phyloP scores from a whole-genome alignment of 1,140 invertebrate genomes.

The Saccostrea echinata region DNA sequence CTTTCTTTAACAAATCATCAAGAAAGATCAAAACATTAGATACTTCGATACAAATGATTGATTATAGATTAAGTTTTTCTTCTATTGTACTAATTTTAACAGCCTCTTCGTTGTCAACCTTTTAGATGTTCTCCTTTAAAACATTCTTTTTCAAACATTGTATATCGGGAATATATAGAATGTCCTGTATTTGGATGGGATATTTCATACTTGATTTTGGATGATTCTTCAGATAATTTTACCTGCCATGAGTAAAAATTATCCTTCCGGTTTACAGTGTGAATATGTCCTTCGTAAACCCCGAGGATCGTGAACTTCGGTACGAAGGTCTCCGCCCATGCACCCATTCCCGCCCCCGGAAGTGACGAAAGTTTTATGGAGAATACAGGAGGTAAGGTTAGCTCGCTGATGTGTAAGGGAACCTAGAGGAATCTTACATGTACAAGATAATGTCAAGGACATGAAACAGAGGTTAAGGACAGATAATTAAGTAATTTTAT shows the following conservation, averaged over 20 bases:
- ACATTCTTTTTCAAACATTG: not conserved
- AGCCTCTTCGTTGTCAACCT: too few species aligned
- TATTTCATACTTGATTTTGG: not conserved
- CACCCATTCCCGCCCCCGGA: conserved; percentile 62
- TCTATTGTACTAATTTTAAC: too few species aligned
- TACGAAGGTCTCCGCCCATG: conserved; percentile 53
- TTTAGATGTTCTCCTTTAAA: too few species aligned
- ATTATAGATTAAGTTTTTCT: too few species aligned
- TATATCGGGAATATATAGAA: not conserved
- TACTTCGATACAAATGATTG: too few species aligned
- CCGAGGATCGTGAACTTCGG: conserved; percentile 55
- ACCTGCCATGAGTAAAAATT: conserved; percentile 39
- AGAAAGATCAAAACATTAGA: too few species aligned
- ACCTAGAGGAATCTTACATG: conserved; percentile 10
- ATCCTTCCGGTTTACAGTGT: not conserved
- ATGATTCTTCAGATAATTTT: not conserved
- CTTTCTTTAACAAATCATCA: too few species aligned
- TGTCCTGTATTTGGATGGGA: not conserved
- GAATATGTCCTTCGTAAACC: conserved; percentile 56
- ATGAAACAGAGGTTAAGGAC: not conserved
- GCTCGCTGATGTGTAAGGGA: not conserved
- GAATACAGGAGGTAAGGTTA: conserved; percentile 17
- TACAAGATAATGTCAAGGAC: not conserved
- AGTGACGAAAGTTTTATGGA: conserved; percentile 33
- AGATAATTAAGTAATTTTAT: not conserved